Percentiles rank a stretch among this genome's conserved stretches.
Evolutionary conservation across 2,113 vertebrate species (phyloP).

Genomic region (Rousettus leschenaultii): DNA sequence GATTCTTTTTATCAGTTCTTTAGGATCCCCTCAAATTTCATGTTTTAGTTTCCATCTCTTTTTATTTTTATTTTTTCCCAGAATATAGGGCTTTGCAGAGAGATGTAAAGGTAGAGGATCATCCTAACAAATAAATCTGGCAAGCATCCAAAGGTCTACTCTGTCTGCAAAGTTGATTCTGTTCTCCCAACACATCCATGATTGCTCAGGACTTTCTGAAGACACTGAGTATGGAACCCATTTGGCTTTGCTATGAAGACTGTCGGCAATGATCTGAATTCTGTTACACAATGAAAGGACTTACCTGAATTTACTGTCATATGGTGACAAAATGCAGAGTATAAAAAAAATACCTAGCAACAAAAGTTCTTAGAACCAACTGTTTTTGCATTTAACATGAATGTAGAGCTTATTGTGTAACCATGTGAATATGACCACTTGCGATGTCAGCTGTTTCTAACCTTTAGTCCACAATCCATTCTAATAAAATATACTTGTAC

Average conservation of each 20-base stretch:
- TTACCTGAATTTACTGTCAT: background rate
- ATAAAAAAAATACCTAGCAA: background rate
- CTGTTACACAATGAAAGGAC: background rate
- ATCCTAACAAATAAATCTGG: background rate
- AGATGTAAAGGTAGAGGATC: background rate
- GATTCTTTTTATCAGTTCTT: background rate
- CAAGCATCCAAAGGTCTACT: background rate
- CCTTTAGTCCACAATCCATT: background rate
- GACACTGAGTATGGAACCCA: background rate
- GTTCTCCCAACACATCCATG: rapidly evolving
- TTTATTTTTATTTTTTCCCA: no score
- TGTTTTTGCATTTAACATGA: background rate
- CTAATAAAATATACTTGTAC: conserved; percentile 31
- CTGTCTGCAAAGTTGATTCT: background rate
- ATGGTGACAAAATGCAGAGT: background rate
- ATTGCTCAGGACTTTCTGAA: background rate
- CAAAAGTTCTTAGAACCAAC: background rate
- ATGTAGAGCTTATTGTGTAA: background rate
- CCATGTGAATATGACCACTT: background rate
- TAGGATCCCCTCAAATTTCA: background rate
- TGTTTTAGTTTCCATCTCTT: background rate
- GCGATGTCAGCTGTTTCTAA: background rate
- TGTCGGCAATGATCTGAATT: background rate
- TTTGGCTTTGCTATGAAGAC: background rate
- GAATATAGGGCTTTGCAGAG: background rate